Percentiles rank a stretch among this genome's conserved stretches.
Conservation (phyloP, 2,888 invertebrate species). For the Luperina testacea region DNA sequence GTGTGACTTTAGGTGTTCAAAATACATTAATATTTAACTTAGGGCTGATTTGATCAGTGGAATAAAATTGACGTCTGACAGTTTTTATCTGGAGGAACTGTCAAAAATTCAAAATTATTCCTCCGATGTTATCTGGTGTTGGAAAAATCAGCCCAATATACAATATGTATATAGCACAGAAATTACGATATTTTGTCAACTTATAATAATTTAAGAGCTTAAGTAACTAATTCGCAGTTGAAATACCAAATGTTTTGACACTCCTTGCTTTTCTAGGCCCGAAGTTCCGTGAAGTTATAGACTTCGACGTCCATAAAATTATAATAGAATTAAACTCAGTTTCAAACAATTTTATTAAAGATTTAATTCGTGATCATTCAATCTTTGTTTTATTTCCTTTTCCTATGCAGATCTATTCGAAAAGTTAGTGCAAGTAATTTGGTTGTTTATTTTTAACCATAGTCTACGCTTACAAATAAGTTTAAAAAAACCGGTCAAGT, state of each 20-base stretch:
- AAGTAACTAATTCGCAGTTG: background rate
- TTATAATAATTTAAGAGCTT: background rate
- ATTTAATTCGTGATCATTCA: slow-evolving; percentile 28
- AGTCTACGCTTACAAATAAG: background rate
- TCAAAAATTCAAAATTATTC: too few species aligned
- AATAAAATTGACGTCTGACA: too few species aligned
- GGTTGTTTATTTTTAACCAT: background rate
- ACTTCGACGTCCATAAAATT: slow-evolving; percentile 15
- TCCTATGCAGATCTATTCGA: background rate
- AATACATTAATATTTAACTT: too few species aligned
- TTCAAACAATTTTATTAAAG: slow-evolving; percentile 21
- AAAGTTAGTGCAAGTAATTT: background rate
- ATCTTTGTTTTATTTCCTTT: slow-evolving; percentile 23
- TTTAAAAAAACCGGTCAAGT: background rate
- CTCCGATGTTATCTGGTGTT: too few species aligned
- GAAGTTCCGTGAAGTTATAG: background rate
- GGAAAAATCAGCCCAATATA: too few species aligned
- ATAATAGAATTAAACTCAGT: slow-evolving; percentile 3
- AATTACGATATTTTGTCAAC: background rate
- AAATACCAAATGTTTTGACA: background rate
- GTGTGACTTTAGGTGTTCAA: too few species aligned
- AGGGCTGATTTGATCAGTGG: too few species aligned
- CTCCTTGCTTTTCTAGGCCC: background rate
- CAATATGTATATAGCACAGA: background rate
- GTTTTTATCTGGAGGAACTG: too few species aligned